A percentile compares a stretch with the other conserved stretches of the same genome.
Evolutionary conservation across 2,113 vertebrate genomes (phyloP).

Genomic region (Rostratula benghalensis): DNA sequence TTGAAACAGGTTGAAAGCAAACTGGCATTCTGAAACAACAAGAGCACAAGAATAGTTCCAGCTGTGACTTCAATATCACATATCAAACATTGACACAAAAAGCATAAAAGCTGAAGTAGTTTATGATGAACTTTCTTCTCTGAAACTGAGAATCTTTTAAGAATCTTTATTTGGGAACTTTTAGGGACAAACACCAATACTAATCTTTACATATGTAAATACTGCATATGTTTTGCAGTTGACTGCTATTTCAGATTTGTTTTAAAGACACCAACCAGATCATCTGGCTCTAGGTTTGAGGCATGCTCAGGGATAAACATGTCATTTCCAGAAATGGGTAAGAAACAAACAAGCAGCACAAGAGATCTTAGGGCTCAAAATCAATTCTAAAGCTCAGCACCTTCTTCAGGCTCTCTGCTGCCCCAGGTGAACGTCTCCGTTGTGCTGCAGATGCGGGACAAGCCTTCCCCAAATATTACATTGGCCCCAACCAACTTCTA

Average conservation of each 20-base stretch:
- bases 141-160: not conserved
- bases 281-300: not conserved
- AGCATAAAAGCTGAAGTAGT: not conserved
- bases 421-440: not conserved
- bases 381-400: not conserved
- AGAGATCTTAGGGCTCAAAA: not conserved
- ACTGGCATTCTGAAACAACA: not conserved
- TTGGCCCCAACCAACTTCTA: not conserved
- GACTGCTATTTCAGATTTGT: not conserved
- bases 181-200: not conserved
- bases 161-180: not conserved
- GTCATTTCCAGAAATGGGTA: not conserved
- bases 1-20: not conserved
- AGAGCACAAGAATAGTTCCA: not conserved
- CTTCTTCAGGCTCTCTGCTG: not conserved
- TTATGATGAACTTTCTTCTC: not conserved
- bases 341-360: not conserved
- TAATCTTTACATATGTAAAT: not conserved
- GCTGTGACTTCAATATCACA: not conserved
- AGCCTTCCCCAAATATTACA: not conserved
- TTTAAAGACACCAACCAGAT: not conserved
- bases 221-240: not conserved
- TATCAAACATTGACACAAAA: not conserved
- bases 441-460: not conserved
- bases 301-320: not conserved